Evolutionary conservation across 2,797 vertebrate genomes (phyloP).

Genomic region (Brachymystax lenok): DNA sequence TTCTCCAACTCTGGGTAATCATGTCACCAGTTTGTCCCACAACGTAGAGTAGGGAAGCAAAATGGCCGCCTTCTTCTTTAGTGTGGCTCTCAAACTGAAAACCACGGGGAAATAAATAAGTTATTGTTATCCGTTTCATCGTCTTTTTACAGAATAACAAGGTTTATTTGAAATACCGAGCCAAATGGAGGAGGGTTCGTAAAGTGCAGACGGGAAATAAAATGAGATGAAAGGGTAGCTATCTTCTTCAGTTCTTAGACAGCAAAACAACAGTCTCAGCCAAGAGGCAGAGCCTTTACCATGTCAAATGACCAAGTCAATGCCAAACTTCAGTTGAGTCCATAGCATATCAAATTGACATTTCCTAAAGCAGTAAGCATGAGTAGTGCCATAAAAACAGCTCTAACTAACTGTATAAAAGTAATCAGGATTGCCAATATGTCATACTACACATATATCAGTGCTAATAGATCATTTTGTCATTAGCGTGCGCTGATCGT

Average conservation of each 20-base stretch:
- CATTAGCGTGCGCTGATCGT: neutral
- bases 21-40: slow-evolving; percentile 42
- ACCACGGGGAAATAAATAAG: slow-evolving; percentile 11
- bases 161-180: slow-evolving; percentile 61
- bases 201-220: slow-evolving; percentile 70
- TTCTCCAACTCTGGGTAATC: slow-evolving; percentile 32
- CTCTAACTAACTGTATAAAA: slow-evolving; percentile 47
- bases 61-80: slow-evolving; percentile 16
- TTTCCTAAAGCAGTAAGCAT: slow-evolving; percentile 46
- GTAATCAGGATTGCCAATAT: neutral
- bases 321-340: slow-evolving; percentile 44
- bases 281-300: slow-evolving; percentile 62
- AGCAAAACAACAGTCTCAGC: slow-evolving; percentile 51
- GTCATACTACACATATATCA: neutral
- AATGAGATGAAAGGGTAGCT: slow-evolving; percentile 48
- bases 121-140: slow-evolving; percentile 33
- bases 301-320: slow-evolving; percentile 49
- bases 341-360: slow-evolving; percentile 32
- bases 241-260: slow-evolving; percentile 32
- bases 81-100: neutral
- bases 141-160: slow-evolving; percentile 58
- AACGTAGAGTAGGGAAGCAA: slow-evolving; percentile 23
- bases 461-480: neutral
- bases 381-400: slow-evolving; percentile 61
- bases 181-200: slow-evolving; percentile 61